A percentile compares a stretch with the other conserved stretches of the same genome.
Evolutionary conservation across 2,797 vertebrate species (phyloP).

Genomic region (Tamandua tetradactyla): DNA sequence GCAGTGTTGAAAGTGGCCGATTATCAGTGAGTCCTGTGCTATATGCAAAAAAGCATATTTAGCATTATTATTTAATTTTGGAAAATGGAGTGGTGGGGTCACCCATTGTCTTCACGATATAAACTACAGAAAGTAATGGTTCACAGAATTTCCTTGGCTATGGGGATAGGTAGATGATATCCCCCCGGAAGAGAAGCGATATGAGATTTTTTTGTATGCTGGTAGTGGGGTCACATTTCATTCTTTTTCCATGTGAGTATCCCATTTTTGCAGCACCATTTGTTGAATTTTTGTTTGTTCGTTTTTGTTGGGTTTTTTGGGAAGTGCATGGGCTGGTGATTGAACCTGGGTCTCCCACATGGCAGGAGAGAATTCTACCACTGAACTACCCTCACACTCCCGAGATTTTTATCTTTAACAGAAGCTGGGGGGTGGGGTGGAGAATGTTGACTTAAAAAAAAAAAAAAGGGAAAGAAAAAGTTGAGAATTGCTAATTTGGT

Average conservation of each 20-base stretch:
- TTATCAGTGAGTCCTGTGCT: background rate
- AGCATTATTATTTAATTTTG: background rate
- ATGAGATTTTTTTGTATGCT: background rate
- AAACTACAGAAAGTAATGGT: background rate
- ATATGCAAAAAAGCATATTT: background rate
- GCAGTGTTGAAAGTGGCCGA: no score
- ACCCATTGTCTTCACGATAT: background rate
- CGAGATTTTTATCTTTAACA: slow-evolving; percentile 28
- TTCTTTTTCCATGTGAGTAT: no score
- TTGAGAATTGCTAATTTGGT: background rate
- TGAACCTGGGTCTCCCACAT: no score
- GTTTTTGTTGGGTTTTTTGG: no score
- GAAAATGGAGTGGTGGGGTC: background rate
- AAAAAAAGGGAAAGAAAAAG: background rate
- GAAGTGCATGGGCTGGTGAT: no score
- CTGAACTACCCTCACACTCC: no score
- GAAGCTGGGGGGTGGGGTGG: background rate
- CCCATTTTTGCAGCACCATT: no score
- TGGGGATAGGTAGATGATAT: background rate
- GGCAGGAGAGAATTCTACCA: no score
- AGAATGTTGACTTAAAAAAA: background rate
- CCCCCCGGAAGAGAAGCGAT: background rate
- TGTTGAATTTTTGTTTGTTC: no score
- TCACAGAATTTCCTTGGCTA: background rate
- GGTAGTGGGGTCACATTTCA: no score